Percentiles rank a stretch among this genome's conserved stretches.
Evolutionary conservation across 2,113 vertebrate species (phyloP).

Genomic region (Columbina picui): DNA sequence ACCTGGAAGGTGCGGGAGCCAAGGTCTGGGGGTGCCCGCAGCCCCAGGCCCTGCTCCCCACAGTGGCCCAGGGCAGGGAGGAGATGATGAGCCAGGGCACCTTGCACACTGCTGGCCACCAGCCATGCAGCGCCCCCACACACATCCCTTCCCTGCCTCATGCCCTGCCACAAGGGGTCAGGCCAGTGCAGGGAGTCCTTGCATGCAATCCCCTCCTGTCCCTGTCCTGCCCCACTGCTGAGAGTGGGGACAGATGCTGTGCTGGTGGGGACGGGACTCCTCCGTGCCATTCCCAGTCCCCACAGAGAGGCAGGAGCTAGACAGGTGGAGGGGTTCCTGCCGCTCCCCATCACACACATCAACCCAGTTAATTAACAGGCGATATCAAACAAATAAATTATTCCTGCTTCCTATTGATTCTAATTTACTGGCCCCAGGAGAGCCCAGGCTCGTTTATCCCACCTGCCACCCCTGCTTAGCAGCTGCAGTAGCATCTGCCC

Average conservation of each 20-base stretch:
- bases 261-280: not conserved
- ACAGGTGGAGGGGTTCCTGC: not conserved
- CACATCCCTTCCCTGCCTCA: rapidly evolving
- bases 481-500: constrained; percentile 48
- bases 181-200: rapidly evolving
- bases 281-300: not conserved
- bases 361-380: constrained; percentile 59
- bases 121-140: rapidly evolving
- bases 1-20: not conserved
- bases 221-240: not conserved
- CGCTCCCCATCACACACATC: not conserved
- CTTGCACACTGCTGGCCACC: rapidly evolving
- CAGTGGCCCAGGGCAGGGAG: not conserved
- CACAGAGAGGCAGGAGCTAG: not conserved
- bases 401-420: constrained; percentile 68
- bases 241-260: rapidly evolving
- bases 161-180: rapidly evolving
- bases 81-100: not conserved
- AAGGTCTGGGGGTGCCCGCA: not conserved
- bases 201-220: rapidly evolving
- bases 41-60: not conserved
- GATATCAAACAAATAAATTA: constrained; percentile 65
- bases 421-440: constrained; percentile 59
- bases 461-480: constrained; percentile 53
- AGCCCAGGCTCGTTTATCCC: not conserved